Conservation (phyloP, 1,140 invertebrate species). For the Melitaea cinxia region DNA sequence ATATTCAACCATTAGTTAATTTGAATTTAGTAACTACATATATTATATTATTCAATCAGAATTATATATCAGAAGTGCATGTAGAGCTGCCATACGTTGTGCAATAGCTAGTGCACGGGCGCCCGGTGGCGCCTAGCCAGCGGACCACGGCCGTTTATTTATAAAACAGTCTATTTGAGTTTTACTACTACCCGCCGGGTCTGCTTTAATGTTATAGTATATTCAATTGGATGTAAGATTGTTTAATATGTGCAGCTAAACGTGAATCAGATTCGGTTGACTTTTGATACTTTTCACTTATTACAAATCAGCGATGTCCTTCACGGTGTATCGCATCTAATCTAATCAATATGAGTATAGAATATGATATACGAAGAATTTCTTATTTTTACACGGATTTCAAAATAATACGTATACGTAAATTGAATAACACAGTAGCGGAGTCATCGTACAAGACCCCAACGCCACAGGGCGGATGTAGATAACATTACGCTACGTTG, state of each 20-base stretch:
- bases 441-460: slow-evolving; percentile 42
- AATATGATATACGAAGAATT: slow-evolving; percentile 18
- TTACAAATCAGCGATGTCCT: slow-evolving; percentile 37
- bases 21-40: background rate
- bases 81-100: slow-evolving; percentile 39
- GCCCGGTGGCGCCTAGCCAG: slow-evolving; percentile 68
- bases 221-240: background rate
- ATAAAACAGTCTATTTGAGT: slow-evolving; percentile 40
- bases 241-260: background rate
- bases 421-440: slow-evolving; percentile 7
- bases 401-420: slow-evolving; percentile 21
- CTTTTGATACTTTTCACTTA: background rate
- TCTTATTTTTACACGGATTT: slow-evolving; percentile 24
- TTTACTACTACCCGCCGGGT: slow-evolving; percentile 28
- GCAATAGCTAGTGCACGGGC: slow-evolving; percentile 47
- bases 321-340: slow-evolving; percentile 43
- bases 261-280: background rate
- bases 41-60: background rate
- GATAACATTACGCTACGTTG: slow-evolving; percentile 71
- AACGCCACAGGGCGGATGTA: slow-evolving; percentile 63
- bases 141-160: slow-evolving; percentile 63
- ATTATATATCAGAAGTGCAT: slow-evolving; percentile 8
- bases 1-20: background rate
- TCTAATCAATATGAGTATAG: slow-evolving; percentile 39
- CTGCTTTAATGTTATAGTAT: slow-evolving; percentile 21